Evolutionary conservation across 2,797 vertebrate genomes (phyloP), one percentile per base, ranked within the genome.

Genomic region (Limosa lapponica): DNA sequence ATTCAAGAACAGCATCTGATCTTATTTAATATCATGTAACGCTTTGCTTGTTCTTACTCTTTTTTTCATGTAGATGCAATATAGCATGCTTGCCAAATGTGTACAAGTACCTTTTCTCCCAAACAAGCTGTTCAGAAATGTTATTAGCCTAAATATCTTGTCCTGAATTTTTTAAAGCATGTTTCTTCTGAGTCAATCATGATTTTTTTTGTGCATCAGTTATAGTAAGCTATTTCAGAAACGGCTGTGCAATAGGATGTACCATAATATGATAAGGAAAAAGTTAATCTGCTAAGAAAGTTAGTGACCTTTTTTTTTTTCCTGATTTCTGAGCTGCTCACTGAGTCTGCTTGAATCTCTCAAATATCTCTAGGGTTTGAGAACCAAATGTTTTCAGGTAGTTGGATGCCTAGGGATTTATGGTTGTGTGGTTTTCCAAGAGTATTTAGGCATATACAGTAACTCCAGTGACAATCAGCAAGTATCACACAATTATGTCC

Each of bases 1-100:
- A 96, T 96, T 96, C 90, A 96, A 82, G 86, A 97, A 89, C 78
- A 95, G 41, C 91, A 96, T 95, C 93, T 95, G 91, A 96, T 96
- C 91, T 95, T 94, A 95, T 92, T 96, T 96, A 96, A 80, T 82
- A 95, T 73, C 83, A 55, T 82, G 94, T 87, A 96, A 93, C 1
- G 25, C 88, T 93, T 89, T 92, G 71, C 94, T 95, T 95, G 83
- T 80, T 96, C 90, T 94, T 93, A 57, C 48, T 95, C 46, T 90
- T 87, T 95, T 80, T 93, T 89, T 77, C 65, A 57, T 66, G 80
- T 82, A 82, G 89, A 94, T 83, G 77, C 82, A 94, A 82, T 93
- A 94, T 28, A 92, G 67, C 73, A 84, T 71, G 88, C 91, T 96
- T 96, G 95, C 96, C 96, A 95, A 96, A 95, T 79, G 27, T 89